Evolutionary conservation across 2,888 invertebrate species (phyloP), one percentile per base, ranked within the genome.

Genomic region (Chydorus sphaericus): DNA sequence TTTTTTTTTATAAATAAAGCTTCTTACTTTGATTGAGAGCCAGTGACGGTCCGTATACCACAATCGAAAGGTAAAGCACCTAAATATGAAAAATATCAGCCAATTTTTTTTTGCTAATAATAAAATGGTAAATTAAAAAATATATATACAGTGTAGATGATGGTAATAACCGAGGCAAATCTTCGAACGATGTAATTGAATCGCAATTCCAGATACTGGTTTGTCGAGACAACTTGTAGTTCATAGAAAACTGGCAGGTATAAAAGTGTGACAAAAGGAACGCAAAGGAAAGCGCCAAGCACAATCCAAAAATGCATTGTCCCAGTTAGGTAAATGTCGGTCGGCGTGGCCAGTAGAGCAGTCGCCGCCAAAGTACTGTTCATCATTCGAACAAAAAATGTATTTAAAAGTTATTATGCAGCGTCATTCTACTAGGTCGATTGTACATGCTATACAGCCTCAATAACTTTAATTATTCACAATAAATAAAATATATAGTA

Each of bases 1-100:
- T 4, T 16, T 6, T 20, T 18, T 8, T 20, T 8, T 16, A 44
- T 23, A 16, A 20, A 26, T 18, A 26, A 10, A 11, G 10, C 10
- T 44, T n/a, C n/a, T 60, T 88, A 83, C 83, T 83, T 66, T 82
- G 80, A 63, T 82, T 82, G 58, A 88, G 72, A n/a, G 88, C 87
- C 60, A 88, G 76, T 18, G 88, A 87, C 28, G 88, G 88, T 23
- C 88, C 88, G 64, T 87, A 82, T 11, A 88, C 88, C 7, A 88
- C 86, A 2, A 88, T 87, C 28, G 86, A 83, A 0, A 87, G 86
- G 66, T 88, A 88, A 61, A 88, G 71, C 63, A 36, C 26, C 53
- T 53, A 38, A 5, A 20, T 1, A 38, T 7, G 23, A 6, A 8
- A 23, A 14, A 20, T 44, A 44, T 44, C 7, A 30, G 39, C 23